These are phyloP conservation scores for Oegoconia quadripuncta DNA, from an alignment of 2,888 invertebrate genomes.

Conservation along the genomic window DNA sequence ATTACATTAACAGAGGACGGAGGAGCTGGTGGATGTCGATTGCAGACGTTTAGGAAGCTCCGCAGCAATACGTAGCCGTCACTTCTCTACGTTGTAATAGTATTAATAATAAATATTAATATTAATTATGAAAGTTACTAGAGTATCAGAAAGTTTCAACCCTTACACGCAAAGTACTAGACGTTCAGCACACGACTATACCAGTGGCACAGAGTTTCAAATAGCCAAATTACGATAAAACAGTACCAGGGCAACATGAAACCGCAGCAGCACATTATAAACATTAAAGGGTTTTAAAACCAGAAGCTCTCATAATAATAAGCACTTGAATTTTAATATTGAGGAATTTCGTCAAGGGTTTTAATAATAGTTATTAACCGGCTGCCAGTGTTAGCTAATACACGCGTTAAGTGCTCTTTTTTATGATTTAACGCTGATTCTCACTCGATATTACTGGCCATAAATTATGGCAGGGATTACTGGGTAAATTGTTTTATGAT, in stretches of 20 bases:
- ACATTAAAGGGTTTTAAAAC: slow-evolving; percentile 12
- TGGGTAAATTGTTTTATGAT: slow-evolving; percentile 71
- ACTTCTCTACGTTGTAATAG: too few relatives aligned
- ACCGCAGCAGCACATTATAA: slow-evolving; percentile 10
- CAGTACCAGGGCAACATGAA: not conserved
- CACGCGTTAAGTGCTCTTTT: slow-evolving; percentile 64
- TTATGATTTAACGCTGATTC: slow-evolving; percentile 75
- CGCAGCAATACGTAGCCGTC: too few relatives aligned
- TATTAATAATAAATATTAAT: too few relatives aligned
- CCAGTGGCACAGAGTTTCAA: slow-evolving; percentile 7
- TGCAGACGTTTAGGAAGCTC: too few relatives aligned
- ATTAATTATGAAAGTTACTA: slow-evolving; percentile 7
- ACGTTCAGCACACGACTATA: slow-evolving; percentile 8
- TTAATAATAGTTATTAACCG: slow-evolving; percentile 75
- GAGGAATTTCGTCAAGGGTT: slow-evolving; percentile 63
- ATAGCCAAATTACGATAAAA: not conserved
- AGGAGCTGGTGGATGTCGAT: too few relatives aligned
- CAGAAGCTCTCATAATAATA: slow-evolving; percentile 36
- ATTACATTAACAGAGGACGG: too few relatives aligned
- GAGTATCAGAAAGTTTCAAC: slow-evolving; percentile 5
- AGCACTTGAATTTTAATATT: slow-evolving; percentile 51
- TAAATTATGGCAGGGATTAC: slow-evolving; percentile 66
- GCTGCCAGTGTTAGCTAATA: slow-evolving; percentile 69
- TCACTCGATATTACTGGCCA: slow-evolving; percentile 58
- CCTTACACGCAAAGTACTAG: slow-evolving; percentile 9